Evolutionary conservation across 2,797 vertebrate species (phyloP).

Genomic region (Megalops cyprinoides): DNA sequence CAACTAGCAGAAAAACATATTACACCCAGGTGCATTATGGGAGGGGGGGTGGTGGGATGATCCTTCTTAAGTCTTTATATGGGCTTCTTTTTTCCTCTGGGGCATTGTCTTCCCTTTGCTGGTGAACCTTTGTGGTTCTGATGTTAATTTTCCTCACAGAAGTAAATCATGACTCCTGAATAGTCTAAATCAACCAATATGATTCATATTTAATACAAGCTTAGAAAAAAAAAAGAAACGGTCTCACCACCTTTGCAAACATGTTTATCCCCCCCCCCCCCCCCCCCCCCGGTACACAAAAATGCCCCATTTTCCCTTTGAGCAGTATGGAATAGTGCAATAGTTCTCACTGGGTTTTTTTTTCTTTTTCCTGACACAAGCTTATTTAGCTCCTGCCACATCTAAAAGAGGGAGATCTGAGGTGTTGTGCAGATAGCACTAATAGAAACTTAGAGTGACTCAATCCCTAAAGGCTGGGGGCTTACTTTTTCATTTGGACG

Average conservation of each 20-base stretch:
- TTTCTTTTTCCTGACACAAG: not conserved
- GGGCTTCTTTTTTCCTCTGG: not conserved
- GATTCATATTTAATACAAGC: constrained; percentile 21
- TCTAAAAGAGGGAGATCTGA: not conserved
- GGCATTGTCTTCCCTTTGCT: not conserved
- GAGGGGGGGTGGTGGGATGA: not conserved
- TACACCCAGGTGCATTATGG: not conserved
- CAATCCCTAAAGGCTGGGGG: constrained; percentile 8
- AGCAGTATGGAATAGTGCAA: not conserved
- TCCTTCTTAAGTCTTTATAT: not conserved
- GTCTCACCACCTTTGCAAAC: not conserved
- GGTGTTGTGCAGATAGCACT: not conserved
- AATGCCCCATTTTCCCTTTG: not conserved
- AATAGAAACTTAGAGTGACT: constrained; percentile 5
- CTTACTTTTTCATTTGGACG: not conserved
- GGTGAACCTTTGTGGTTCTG: not conserved
- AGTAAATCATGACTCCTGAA: not conserved
- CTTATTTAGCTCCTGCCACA: constrained; percentile 14
- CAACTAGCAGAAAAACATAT: not conserved
- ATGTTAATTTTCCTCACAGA: not conserved
- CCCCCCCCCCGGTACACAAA: constrained; percentile 3
- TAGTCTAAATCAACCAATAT: not conserved
- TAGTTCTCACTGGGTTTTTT: not conserved
- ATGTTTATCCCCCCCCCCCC: constrained; percentile 1
- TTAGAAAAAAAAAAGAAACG: too few species aligned